phyloP scores from a whole-genome alignment of 2,888 invertebrate species.

The Philhelius pedissequus region DNA sequence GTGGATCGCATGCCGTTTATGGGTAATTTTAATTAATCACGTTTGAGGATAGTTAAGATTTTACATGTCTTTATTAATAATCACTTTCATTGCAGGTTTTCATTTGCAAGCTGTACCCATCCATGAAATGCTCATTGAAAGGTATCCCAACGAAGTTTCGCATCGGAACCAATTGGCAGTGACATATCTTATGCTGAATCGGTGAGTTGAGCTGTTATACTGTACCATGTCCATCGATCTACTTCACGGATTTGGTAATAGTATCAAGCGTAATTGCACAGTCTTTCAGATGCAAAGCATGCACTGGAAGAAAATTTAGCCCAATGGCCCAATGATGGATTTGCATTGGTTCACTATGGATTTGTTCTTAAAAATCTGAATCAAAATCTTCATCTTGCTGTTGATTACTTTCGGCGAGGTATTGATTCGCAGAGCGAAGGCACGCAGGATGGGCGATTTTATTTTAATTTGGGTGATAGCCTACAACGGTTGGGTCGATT shows the following conservation, averaged over 20 bases:
- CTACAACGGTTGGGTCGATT: slow-evolving; percentile 83
- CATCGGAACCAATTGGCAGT: slow-evolving; percentile 87
- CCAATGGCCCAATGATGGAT: slow-evolving; percentile 87
- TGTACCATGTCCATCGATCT: slow-evolving; percentile 14
- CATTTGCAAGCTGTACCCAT: slow-evolving; percentile 84
- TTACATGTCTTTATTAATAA: background rate
- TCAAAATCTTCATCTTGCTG: slow-evolving; percentile 83
- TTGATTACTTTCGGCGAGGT: slow-evolving; percentile 84
- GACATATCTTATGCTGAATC: slow-evolving; percentile 87
- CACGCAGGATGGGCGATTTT: slow-evolving; percentile 89
- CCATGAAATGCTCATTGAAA: slow-evolving; percentile 84
- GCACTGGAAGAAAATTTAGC: slow-evolving; percentile 84
- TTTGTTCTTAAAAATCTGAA: slow-evolving; percentile 86
- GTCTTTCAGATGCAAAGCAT: slow-evolving; percentile 82
- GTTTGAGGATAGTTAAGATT: background rate
- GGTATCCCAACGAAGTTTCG: slow-evolving; percentile 84
- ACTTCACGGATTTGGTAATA: slow-evolving; percentile 17
- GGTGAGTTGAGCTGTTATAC: slow-evolving; percentile 79
- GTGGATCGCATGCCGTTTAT: slow-evolving; percentile 89
- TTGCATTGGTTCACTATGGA: slow-evolving; percentile 88
- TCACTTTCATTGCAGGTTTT: slow-evolving; percentile 80
- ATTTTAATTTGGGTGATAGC: slow-evolving; percentile 91
- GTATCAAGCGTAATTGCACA: slow-evolving; percentile 70
- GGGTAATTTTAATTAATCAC: slow-evolving; percentile 82
- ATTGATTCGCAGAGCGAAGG: slow-evolving; percentile 84